Conservation (phyloP, 1,140 invertebrate genomes). For the Mesaphorura yosii region DNA sequence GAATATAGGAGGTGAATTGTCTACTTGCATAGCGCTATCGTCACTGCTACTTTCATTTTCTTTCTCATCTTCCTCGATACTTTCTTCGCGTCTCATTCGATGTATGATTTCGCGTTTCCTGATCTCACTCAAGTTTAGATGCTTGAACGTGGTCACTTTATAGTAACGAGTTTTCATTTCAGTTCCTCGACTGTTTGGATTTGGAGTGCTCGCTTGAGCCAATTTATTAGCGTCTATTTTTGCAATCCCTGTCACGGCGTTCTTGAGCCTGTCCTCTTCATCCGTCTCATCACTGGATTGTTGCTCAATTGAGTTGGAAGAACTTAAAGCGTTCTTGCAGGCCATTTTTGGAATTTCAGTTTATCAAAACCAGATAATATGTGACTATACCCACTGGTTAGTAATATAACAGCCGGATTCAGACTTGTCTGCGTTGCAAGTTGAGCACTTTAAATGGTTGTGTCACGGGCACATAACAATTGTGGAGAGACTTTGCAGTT, state of each 20-base stretch:
- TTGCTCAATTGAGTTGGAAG: no score
- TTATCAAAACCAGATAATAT: no score
- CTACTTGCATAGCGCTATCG: not conserved
- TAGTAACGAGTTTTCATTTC: slow-evolving; percentile 1
- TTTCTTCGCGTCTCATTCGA: slow-evolving; percentile 14
- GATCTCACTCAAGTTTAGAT: not conserved
- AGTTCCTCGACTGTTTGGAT: not conserved
- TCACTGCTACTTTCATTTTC: not conserved
- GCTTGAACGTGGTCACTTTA: not conserved
- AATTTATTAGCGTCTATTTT: not conserved
- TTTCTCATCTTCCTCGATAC: slow-evolving; percentile 8
- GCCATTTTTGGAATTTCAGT: no score
- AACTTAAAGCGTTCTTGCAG: no score
- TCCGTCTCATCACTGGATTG: no score
- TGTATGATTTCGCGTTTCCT: slow-evolving; percentile 19
- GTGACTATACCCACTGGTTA: no score
- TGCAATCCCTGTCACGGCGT: not conserved
- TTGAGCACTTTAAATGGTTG: no score
- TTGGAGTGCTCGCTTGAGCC: not conserved
- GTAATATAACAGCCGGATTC: no score
- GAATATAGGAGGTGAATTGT: not conserved
- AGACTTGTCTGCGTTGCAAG: no score
- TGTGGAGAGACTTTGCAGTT: no score
- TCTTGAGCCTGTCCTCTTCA: no score
- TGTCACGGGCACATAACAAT: no score